A percentile compares a stretch with the other conserved stretches of the same genome.
These are phyloP conservation scores for Peromyscus eremicus DNA, from an alignment of 2,797 vertebrate species.

Conservation along the genomic window DNA sequence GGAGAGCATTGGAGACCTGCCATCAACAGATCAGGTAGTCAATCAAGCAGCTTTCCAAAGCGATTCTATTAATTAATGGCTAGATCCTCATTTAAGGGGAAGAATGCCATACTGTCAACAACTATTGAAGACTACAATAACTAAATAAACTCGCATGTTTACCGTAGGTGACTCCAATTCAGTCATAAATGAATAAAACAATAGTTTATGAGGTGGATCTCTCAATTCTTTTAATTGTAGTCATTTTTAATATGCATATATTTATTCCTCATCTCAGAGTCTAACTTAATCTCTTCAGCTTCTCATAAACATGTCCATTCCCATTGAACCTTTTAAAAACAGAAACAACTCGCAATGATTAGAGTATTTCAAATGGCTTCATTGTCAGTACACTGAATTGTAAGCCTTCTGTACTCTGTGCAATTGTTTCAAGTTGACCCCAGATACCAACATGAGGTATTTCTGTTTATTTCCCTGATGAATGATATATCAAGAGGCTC, in stretches of 20 bases:
- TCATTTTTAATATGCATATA: background rate
- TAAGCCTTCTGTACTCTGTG: slow-evolving; percentile 7
- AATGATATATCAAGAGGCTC: background rate
- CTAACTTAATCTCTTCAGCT: background rate
- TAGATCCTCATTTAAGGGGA: background rate
- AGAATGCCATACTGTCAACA: background rate
- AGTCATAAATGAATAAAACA: background rate
- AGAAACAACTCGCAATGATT: background rate
- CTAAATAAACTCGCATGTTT: background rate
- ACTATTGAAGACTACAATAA: background rate
- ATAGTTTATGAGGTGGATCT: background rate
- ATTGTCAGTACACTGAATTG: background rate
- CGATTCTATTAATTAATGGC: slow-evolving; percentile 21
- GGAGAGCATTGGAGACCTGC: background rate
- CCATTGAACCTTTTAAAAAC: slow-evolving; percentile 7
- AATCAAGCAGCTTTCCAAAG: background rate
- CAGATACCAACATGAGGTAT: slow-evolving; percentile 17
- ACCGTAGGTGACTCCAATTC: background rate
- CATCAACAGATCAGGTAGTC: background rate
- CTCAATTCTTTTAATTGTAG: background rate
- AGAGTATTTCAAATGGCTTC: background rate
- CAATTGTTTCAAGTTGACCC: background rate
- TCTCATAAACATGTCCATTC: background rate
- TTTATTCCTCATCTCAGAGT: background rate
- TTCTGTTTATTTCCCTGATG: background rate